Evolutionary conservation across 30 jellyfish, hydroid and myxozoan genomes (phyloP), one percentile per base, ranked within the genome.

Genomic region (Hydractinia echinata): DNA sequence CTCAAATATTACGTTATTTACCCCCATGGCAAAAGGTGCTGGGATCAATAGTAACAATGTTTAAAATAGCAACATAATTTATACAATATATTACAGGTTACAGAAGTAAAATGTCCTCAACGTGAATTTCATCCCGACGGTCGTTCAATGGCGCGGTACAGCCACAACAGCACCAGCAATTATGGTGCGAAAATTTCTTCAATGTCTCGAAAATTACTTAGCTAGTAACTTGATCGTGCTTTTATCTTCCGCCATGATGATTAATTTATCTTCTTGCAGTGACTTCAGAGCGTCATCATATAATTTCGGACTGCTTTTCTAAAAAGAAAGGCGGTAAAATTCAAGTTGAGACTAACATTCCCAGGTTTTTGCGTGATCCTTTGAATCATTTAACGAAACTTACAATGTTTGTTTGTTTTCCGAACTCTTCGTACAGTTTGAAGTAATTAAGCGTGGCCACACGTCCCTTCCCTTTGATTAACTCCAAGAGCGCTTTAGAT

Each of bases 331-430:
- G 55, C 76, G 48, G 48, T 8, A 60, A 60, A 30, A 30, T 30
- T 30, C 44, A 30, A 60, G 20, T 16, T 15, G 44, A 30, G 44
- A 30, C 44, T 30, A 30, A 30, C 44, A 30, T 30, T 30, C 2
- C 44, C 44, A 30, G 2, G 44, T 30, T 0, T 30, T 30, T 30
- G n/a, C n/a, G n/a, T n/a, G 44, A 30, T 30, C 44, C 44, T 30
- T 30, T 30, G 1, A 2, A 14, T 60, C n/a, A 60, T 60, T 60
- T 60, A 60, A 2, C 1, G 51, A 55, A 15, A 66, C 95, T 4
- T 72, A 93, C 99, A 85, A 84, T 89, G 15, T 93, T 96, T 18
- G 96, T 76, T 10, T 83, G 95, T 60, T 93, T 96, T 53, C 90
- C 72, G 54, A 93, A 86, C 19, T 93, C 99, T 54, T 93, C 99